phyloP scores from a whole-genome alignment of 2,797 vertebrate species.

The Microctenopoma stevenorrisi region DNA sequence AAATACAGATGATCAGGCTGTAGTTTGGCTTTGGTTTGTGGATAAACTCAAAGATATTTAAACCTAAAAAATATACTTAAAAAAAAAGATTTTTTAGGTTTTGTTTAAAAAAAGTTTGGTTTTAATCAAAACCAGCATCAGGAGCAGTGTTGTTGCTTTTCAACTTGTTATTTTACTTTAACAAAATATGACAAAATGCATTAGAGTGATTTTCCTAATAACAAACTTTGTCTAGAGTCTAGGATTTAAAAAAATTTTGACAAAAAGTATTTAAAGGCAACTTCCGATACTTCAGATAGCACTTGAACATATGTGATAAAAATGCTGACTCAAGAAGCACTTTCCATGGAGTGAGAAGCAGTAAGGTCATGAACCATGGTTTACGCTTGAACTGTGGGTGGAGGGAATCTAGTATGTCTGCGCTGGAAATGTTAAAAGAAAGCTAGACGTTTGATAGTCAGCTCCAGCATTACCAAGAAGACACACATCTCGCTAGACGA shows the following conservation, averaged over 20 bases:
- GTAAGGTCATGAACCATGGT: background rate
- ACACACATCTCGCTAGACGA: background rate
- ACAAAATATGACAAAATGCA: background rate
- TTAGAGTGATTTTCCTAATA: background rate
- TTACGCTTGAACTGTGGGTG: background rate
- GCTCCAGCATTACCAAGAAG: background rate
- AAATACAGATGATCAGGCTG: background rate
- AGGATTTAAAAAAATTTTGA: background rate
- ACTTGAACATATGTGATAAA: background rate
- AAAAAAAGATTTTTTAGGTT: too few relatives aligned
- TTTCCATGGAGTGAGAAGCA: background rate
- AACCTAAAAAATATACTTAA: too few relatives aligned
- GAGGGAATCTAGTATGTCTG: background rate
- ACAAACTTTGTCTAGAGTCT: background rate
- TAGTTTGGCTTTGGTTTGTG: too few relatives aligned
- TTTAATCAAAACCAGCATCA: too few relatives aligned
- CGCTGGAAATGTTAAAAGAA: background rate
- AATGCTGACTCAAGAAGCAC: background rate
- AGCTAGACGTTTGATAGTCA: background rate
- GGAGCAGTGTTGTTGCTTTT: too few relatives aligned
- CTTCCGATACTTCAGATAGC: background rate
- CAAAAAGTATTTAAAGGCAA: background rate
- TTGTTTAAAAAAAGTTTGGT: too few relatives aligned
- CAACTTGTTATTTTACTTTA: background rate
- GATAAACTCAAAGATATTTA: background rate